phyloP scores from a whole-genome alignment of 2,113 vertebrate species.

The Lepisosteus osseus region DNA sequence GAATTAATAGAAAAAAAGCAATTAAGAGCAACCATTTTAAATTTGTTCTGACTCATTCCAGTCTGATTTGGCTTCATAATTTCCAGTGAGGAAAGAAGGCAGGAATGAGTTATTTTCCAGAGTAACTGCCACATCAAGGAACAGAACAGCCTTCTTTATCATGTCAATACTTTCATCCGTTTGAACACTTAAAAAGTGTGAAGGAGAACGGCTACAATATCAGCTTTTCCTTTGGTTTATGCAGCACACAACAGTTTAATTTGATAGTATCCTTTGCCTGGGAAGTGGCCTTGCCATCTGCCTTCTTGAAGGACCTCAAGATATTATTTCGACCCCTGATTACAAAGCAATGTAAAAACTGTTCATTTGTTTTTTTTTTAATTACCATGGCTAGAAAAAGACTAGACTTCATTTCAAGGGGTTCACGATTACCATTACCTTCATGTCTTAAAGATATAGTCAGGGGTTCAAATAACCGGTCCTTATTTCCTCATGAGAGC shows the following conservation, averaged over 20 bases:
- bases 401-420: not conserved
- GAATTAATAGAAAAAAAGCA: not conserved
- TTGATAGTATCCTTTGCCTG: not conserved
- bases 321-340: slow-evolving; percentile 1
- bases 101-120: not conserved
- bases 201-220: not conserved
- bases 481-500: slow-evolving; percentile 4
- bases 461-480: slow-evolving; percentile 6
- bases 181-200: not conserved
- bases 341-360: not conserved
- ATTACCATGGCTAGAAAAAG: not conserved
- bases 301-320: not conserved
- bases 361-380: not conserved
- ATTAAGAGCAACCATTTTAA: slow-evolving; percentile 9
- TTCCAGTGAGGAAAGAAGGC: not conserved
- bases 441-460: slow-evolving; percentile 5
- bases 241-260: too few species aligned
- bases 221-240: too few species aligned
- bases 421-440: not conserved
- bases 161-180: too few species aligned
- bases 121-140: not conserved
- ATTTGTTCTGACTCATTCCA: not conserved
- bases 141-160: not conserved
- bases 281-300: not conserved
- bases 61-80: not conserved